These are phyloP conservation scores for Trichogramma evanescens DNA, from an alignment of 2,888 invertebrate species.

Conservation along the genomic window DNA sequence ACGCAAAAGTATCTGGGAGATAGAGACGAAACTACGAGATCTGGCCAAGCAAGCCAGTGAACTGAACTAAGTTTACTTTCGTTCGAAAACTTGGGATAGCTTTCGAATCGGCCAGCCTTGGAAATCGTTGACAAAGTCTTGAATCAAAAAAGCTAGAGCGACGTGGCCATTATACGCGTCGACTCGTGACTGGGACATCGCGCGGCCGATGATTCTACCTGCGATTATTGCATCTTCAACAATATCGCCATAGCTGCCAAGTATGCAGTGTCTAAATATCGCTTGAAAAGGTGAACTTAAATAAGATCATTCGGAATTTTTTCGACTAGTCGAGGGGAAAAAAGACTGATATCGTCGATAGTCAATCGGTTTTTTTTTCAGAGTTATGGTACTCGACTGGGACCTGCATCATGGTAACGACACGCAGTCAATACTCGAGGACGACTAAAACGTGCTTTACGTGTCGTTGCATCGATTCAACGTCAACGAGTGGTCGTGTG, in stretches of 20 bases:
- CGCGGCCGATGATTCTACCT: constrained; percentile 66
- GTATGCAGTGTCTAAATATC: constrained; percentile 60
- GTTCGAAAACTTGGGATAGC: constrained; percentile 61
- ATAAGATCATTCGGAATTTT: neutral
- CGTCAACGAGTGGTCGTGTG: constrained; percentile 73
- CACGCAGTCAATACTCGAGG: constrained; percentile 73
- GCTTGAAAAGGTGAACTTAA: constrained; percentile 52
- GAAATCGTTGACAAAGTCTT: constrained; percentile 70
- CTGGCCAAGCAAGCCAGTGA: constrained; percentile 44
- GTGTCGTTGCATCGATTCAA: constrained; percentile 90
- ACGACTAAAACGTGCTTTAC: constrained; percentile 72
- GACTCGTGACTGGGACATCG: constrained; percentile 80
- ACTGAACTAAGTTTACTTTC: constrained; percentile 64
- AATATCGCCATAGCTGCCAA: constrained; percentile 77
- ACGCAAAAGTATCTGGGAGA: constrained; percentile 52
- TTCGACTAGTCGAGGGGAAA: neutral
- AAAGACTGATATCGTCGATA: neutral
- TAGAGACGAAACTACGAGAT: constrained; percentile 45
- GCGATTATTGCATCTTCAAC: constrained; percentile 88
- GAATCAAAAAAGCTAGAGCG: constrained; percentile 57
- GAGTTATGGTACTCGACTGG: constrained; percentile 81
- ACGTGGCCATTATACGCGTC: constrained; percentile 70
- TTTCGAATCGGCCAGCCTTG: constrained; percentile 71
- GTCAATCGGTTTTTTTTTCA: constrained; percentile 32
- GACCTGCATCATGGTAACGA: constrained; percentile 96